These are phyloP conservation scores for Labeo catla DNA, from an alignment of 2,113 vertebrate species.

Conservation along the genomic window DNA sequence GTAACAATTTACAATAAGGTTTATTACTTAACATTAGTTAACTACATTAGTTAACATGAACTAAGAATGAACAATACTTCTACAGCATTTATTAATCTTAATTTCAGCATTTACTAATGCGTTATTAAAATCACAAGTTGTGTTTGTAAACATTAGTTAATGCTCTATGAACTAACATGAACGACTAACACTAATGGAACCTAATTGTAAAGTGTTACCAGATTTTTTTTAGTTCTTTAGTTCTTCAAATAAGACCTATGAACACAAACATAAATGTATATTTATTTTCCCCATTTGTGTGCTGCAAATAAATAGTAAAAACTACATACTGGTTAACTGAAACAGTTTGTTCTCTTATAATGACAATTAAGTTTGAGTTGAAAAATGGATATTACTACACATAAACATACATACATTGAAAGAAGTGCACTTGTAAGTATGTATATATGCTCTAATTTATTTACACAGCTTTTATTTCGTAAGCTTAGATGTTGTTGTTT, in stretches of 20 bases:
- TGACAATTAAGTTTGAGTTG: neutral
- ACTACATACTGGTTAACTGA: neutral
- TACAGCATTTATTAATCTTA: too few species aligned
- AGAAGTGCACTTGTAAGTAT: neutral
- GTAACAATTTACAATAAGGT: too few species aligned
- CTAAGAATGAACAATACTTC: too few species aligned
- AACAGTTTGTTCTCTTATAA: neutral
- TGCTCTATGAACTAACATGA: too few species aligned
- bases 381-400: neutral
- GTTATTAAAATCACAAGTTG: too few species aligned
- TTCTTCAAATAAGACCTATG: neutral
- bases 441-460: conserved; percentile 21
- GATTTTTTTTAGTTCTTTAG: neutral
- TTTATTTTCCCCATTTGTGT: neutral
- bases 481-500: neutral
- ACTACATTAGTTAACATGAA: too few species aligned
- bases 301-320: neutral
- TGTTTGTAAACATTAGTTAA: too few species aligned
- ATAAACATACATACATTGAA: conserved; percentile 2
- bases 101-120: too few species aligned
- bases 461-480: neutral
- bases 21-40: too few species aligned
- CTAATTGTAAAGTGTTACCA: too few species aligned
- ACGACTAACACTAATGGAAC: too few species aligned
- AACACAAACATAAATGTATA: neutral